Base-by-base conservation (phyloP, 1,140 invertebrate species). In the Brachionus asplanchnoidis region DNA sequence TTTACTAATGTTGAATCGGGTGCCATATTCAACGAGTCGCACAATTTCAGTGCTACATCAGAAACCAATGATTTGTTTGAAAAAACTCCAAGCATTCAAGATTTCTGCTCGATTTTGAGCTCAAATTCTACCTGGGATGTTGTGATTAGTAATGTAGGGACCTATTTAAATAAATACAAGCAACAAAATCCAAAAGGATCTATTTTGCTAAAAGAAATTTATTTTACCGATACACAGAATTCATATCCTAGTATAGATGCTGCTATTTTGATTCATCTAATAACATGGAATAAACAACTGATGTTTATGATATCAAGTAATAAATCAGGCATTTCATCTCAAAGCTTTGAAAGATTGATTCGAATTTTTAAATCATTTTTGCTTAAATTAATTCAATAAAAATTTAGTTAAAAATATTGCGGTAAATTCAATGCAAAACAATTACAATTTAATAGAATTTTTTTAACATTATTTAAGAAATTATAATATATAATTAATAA, bases 231-330 rank as follows among this genome's bases (percentile, higher is more conserved):
- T 46, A 65, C 50, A 12, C 65, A 65, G 65, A 60, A 82, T 42
- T 7, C 79, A 20, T 44, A 5, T 42, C 79, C 79, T 5, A 9
- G 23, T n/a, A 36, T 82, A 2, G 79, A 82, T 17, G 20, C 50
- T 28, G n/a, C 36, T 42, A 32, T 82, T 23, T 68, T 82, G 12
- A 44, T 65, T 14, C 79, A 82, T 36, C 23, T 82, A 28, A 36
- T 42, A 44, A 65, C 36, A 12, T 82, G 79, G 79, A 82, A 82
- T 42, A 50, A 82, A 17, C 50, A 65, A 17, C 46, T 82, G 12
- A 82, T 82, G 79, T 82, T 82, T 68, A 82, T 82, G 79, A 82
- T 82, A 46, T 65, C 79, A 3, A 82, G 53, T 46, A 82, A 82
- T 44, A 60, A 46, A 36, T 60, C 79, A 5, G 79, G 20, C 40